Base-by-base conservation (phyloP, 2,797 vertebrate species). In the Molossus molossus region DNA sequence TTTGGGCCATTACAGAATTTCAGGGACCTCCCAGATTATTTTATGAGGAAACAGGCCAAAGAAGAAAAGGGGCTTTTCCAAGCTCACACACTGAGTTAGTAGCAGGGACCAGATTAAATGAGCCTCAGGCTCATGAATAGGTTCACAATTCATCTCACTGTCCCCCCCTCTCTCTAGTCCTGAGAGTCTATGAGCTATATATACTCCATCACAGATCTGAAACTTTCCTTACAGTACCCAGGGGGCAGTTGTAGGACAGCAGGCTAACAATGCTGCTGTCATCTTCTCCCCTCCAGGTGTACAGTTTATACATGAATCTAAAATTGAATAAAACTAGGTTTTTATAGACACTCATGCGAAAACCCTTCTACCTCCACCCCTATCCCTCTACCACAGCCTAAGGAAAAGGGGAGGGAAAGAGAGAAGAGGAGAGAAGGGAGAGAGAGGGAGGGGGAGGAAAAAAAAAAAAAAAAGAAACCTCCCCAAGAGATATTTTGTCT, bases 231-330 rank as follows among this genome's bases (percentile, higher is more conserved):
- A 79, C 4, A 65, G 37, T 33, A 83, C 33, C 9, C 29, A 84
- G 33, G 48, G 48, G 75, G 29, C 40, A 62, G 58, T 0, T 70
- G 12, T 10, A 90, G 23, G 25, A 94, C n/a, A 91, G 37, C 70
- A 92, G 33, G 6, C 80, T 87, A 62, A 83, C n/a, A 58, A 67
- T 65, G 89, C 3, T 48, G 76, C 60, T 92, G 29, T 89, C 48
- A 69, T 83, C 64, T 37, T 89, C 53, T 77, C 65, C 50, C 64
- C 40, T 87, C 29, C 57, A 94, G 58, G 29, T 90, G 29, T n/a
- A 93, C n/a, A 82, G 77, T 88, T 87, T 86, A 95, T 58, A 87
- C 14, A 79, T 53, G 13, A 87, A 92, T 23, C 80, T 87, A 95
- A 95, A 95, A 86, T 1, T 48, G 70, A 87, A n/a, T 64, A 93